phyloP scores from a whole-genome alignment of 2,113 vertebrate genomes.

The Datnioides undecimradiatus region DNA sequence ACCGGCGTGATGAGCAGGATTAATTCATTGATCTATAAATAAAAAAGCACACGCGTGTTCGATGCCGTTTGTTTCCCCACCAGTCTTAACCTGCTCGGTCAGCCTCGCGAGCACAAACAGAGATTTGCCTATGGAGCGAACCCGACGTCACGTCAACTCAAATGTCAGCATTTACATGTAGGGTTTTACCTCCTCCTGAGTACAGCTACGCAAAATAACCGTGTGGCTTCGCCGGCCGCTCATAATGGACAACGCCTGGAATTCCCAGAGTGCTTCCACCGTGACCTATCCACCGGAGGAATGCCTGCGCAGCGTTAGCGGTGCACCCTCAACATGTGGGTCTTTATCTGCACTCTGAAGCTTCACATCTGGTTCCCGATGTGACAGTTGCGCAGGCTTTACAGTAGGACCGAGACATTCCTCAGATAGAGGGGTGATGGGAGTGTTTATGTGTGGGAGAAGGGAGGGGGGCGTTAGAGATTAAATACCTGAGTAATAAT shows the following conservation, averaged over 20 bases:
- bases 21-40: too few relatives aligned
- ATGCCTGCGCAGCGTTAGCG: neutral
- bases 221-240: neutral
- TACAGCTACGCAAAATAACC: slow-evolving; percentile 9
- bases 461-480: neutral
- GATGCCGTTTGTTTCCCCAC: too few relatives aligned
- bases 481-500: slow-evolving; percentile 20
- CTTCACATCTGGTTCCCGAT: slow-evolving; percentile 70
- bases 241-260: neutral
- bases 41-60: too few relatives aligned
- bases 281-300: slow-evolving; percentile 8
- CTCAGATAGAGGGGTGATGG: slow-evolving; percentile 48
- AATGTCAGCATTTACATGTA: slow-evolving; percentile 32
- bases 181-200: neutral
- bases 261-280: neutral
- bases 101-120: neutral
- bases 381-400: slow-evolving; percentile 24
- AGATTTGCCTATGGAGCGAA: slow-evolving; percentile 51
- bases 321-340: neutral
- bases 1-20: too few relatives aligned
- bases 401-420: slow-evolving; percentile 52
- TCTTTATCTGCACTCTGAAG: slow-evolving; percentile 40
- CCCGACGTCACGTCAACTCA: neutral
- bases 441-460: slow-evolving; percentile 27
- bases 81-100: neutral